Conservation (phyloP, 2,797 vertebrate species). For the Bufotes viridis region DNA sequence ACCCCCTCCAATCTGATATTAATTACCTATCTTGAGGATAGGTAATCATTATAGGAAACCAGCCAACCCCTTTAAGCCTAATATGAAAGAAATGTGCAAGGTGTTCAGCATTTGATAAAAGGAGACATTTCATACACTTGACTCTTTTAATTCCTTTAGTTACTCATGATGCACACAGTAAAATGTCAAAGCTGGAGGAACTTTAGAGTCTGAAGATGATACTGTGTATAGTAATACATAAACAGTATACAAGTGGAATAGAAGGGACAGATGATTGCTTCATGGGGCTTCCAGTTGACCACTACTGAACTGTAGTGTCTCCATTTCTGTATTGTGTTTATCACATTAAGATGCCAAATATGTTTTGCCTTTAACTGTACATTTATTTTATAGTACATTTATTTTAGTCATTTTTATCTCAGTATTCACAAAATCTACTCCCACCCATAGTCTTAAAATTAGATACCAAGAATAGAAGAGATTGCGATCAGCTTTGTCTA, state of each 20-base stretch:
- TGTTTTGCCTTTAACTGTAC: background rate
- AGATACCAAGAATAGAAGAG: conserved; percentile 9
- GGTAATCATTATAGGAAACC: too few species aligned
- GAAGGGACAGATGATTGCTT: background rate
- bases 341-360: background rate
- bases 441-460: background rate
- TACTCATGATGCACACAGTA: too few species aligned
- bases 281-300: background rate
- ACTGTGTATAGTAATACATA: background rate
- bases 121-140: background rate
- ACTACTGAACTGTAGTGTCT: background rate
- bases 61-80: background rate
- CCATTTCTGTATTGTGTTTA: background rate
- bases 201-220: background rate
- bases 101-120: background rate
- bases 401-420: background rate
- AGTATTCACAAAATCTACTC: background rate
- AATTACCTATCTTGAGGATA: too few species aligned
- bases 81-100: background rate
- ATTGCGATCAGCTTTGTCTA: background rate
- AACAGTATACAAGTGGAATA: too few species aligned
- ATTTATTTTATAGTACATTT: background rate
- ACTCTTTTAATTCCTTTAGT: background rate
- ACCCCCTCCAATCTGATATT: too few species aligned
- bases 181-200: too few species aligned